These are phyloP conservation scores for Passer domesticus DNA, from an alignment of 2,113 vertebrate species.

Conservation along the genomic window DNA sequence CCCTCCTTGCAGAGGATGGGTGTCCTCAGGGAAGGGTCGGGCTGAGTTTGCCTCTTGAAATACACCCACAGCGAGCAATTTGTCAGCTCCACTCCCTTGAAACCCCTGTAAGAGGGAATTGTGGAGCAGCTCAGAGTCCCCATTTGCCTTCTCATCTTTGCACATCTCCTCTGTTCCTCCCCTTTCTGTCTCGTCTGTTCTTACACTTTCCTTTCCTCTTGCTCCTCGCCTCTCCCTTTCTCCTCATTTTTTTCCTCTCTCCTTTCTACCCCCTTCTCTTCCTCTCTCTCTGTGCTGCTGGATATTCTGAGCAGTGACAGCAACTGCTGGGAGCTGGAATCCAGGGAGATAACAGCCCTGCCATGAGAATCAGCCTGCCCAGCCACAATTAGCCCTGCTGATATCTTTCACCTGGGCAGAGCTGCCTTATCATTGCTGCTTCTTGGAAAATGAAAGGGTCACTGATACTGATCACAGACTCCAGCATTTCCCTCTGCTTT, in stretches of 20 bases:
- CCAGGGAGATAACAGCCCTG: slow-evolving; percentile 48
- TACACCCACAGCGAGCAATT: not conserved
- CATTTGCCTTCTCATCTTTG: not conserved
- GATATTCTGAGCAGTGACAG: slow-evolving; percentile 47
- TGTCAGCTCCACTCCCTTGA: not conserved
- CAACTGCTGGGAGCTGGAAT: slow-evolving; percentile 52
- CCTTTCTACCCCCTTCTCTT: not conserved
- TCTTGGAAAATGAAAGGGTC: slow-evolving; percentile 50
- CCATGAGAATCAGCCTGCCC: slow-evolving; percentile 25
- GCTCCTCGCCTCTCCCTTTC: not conserved
- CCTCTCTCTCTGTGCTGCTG: not conserved
- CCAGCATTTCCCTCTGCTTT: slow-evolving; percentile 17
- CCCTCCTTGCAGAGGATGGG: not conserved
- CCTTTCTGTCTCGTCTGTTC: not conserved
- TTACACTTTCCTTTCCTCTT: not conserved
- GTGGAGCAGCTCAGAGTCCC: not conserved
- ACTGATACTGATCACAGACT: slow-evolving; percentile 11
- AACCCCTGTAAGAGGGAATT: not conserved
- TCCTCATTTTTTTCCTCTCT: not conserved
- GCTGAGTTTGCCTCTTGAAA: not conserved
- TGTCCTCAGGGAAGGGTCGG: not conserved
- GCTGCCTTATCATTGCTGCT: slow-evolving; percentile 28
- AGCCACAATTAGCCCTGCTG: slow-evolving; percentile 58
- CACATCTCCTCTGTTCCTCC: not conserved
- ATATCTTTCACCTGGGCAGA: slow-evolving; percentile 60